Base-by-base conservation (phyloP, 64 coral and sea anemone species). In the Montipora capricornis region DNA sequence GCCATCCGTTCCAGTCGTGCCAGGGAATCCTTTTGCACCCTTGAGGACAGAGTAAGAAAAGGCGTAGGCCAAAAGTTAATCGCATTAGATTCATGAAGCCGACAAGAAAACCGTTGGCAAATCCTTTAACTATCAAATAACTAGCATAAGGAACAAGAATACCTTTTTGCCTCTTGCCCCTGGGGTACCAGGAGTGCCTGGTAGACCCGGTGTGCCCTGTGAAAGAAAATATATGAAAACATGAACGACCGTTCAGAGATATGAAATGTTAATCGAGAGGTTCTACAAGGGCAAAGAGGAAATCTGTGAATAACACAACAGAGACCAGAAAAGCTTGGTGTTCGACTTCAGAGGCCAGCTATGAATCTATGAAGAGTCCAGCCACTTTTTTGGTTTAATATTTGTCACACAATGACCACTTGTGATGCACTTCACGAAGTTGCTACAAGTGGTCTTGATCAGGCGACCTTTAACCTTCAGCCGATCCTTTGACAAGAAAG, bases 11-110 rank as follows among this genome's bases (percentile, higher is more conserved):
- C 92, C 92, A 49, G 22, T 9, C 8, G n/a, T 6, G 16, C 92
- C 92, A 62, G 84, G 12, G 61, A 80, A 88, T 20, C 92, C 92
- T 79, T 73, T 88, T 9, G 4, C 13, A 68, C 92, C 92, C 92
- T 93, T 22, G 15, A 3, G 10, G 5, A 44, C 3, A 19, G 73
- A 37, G n/a, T 57, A 57, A 57, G 11, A 6, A 57, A 57, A 8
- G 6, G 53, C 4, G 6, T 57, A 8, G 6, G 53, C 11, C 53
- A 57, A 57, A 11, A 64, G 14, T 64, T 64, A 16, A 64, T 15
- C 9, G 8, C 61, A 15, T 14, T 64, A 64, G 14, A 14, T 11
- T 14, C 14, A 14, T 14, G 9, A 3, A 1, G 11, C 6, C 6
- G 53, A 57, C 6, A 57, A 37, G 37, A 37, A 57, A 57, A 57